Evolutionary conservation across 1,140 invertebrate genomes (phyloP).

Genomic region (Sycophaga agraensis): DNA sequence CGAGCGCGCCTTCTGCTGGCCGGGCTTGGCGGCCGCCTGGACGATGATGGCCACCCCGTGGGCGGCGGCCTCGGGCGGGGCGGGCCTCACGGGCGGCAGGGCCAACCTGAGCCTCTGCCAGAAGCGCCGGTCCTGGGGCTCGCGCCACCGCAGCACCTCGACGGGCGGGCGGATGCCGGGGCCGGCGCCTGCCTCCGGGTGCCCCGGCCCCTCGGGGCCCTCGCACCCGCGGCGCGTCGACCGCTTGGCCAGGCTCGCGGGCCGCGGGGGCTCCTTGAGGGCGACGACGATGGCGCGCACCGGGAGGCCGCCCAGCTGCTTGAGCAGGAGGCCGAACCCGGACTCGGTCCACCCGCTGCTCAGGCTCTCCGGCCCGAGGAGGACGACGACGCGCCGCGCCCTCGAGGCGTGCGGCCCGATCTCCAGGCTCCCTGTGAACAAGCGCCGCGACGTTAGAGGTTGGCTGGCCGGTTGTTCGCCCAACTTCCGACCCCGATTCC

Average conservation of each 20-base stretch:
- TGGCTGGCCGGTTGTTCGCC: too few species aligned
- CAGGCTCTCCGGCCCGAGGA: slow-evolving; percentile 47
- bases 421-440: slow-evolving; percentile 46
- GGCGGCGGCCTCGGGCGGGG: slow-evolving; percentile 37
- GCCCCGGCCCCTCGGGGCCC: slow-evolving; percentile 27
- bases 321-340: slow-evolving; percentile 41
- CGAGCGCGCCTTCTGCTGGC: slow-evolving; percentile 46
- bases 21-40: slow-evolving; percentile 33
- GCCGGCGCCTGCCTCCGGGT: background rate
- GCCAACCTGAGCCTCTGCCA: slow-evolving; percentile 51
- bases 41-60: slow-evolving; percentile 54
- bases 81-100: slow-evolving; percentile 47
- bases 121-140: slow-evolving; percentile 41
- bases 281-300: slow-evolving; percentile 43
- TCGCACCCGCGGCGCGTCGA: slow-evolving; percentile 10
- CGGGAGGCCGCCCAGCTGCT: slow-evolving; percentile 42
- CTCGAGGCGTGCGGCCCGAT: slow-evolving; percentile 44
- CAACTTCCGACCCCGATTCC: too few species aligned
- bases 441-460: too few species aligned
- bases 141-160: slow-evolving; percentile 47
- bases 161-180: slow-evolving; percentile 9
- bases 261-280: slow-evolving; percentile 43
- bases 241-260: slow-evolving; percentile 44
- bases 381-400: slow-evolving; percentile 46
- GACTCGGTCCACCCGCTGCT: slow-evolving; percentile 48